A percentile compares a stretch with the other conserved stretches of the same genome.
Evolutionary conservation across 2,888 invertebrate genomes (phyloP).

Genomic region (Pristionchus japonicus): DNA sequence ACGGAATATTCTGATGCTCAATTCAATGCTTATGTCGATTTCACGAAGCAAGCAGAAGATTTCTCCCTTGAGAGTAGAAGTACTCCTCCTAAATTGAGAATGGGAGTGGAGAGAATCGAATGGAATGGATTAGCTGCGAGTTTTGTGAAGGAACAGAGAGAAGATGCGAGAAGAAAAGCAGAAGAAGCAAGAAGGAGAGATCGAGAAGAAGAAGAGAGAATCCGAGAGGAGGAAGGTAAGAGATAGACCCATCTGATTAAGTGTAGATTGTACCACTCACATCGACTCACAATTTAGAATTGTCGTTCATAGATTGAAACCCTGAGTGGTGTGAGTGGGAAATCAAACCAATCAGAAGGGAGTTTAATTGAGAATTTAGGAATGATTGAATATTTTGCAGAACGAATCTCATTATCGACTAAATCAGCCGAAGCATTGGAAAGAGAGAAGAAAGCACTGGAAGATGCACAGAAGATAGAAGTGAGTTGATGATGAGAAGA

Average conservation of each 20-base stretch:
- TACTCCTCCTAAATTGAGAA: constrained; percentile 9
- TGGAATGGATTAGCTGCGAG: constrained; percentile 30
- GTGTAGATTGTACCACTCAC: constrained; percentile 20
- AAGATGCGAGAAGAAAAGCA: constrained; percentile 17
- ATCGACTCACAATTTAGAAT: constrained; percentile 1
- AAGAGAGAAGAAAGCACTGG: constrained; percentile 44
- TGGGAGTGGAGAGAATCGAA: neutral
- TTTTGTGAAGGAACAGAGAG: constrained; percentile 21
- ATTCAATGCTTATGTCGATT: constrained; percentile 46
- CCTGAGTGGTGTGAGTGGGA: constrained; percentile 36
- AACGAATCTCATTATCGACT: constrained; percentile 15
- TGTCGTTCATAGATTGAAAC: neutral
- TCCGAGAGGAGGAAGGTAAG: constrained; percentile 7
- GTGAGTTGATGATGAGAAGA: neutral
- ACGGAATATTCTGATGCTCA: neutral
- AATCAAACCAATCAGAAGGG: neutral
- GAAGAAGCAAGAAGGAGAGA: constrained; percentile 45
- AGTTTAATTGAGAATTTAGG: neutral
- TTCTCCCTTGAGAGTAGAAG: constrained; percentile 21
- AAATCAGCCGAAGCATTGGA: constrained; percentile 44
- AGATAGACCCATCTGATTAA: constrained; percentile 30
- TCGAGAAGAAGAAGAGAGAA: constrained; percentile 26
- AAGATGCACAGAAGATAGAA: constrained; percentile 41
- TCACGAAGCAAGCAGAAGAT: constrained; percentile 37
- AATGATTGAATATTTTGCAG: neutral